These are phyloP conservation scores for Chaetophractus vellerosus DNA, from an alignment of 2,797 vertebrate genomes.

Conservation along the genomic window DNA sequence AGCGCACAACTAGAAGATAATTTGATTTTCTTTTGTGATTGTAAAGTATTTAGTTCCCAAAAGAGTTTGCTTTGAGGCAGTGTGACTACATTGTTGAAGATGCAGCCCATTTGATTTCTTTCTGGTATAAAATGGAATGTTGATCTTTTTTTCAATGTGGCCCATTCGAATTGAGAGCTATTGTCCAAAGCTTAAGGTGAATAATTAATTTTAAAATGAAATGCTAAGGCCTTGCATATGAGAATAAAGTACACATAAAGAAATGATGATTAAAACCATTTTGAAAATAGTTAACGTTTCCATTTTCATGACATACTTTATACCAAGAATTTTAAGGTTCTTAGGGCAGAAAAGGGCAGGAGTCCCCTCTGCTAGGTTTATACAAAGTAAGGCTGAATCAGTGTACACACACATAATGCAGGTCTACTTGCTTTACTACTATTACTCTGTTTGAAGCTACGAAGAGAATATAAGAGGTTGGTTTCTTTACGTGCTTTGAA, in stretches of 20 bases:
- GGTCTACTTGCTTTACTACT: not conserved
- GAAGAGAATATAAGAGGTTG: conserved; percentile 1
- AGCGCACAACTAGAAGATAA: not conserved
- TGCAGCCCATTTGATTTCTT: not conserved
- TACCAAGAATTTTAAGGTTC: not conserved
- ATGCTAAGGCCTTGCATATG: not conserved
- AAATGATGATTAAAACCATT: conserved; percentile 40
- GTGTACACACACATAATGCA: not conserved
- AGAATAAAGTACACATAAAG: conserved; percentile 26
- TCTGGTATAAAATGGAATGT: not conserved
- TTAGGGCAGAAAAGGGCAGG: not conserved
- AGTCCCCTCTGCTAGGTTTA: not conserved
- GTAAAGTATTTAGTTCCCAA: conserved; percentile 42
- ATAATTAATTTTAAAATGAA: conserved; percentile 23
- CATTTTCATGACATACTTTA: conserved; percentile 32
- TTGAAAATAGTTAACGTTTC: conserved; percentile 24
- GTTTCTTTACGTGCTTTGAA: not conserved
- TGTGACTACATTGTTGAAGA: not conserved
- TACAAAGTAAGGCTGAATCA: not conserved
- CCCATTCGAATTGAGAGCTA: conserved; percentile 40
- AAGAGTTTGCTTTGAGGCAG: not conserved
- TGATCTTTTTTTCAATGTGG: not conserved
- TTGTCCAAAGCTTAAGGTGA: not conserved
- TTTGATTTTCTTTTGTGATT: conserved; percentile 57
- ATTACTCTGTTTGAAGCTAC: not conserved